A percentile compares a stretch with the other conserved stretches of the same genome.
These are phyloP conservation scores for Aphaenogaster floridana DNA, from an alignment of 1,140 invertebrate genomes.

Conservation along the genomic window DNA sequence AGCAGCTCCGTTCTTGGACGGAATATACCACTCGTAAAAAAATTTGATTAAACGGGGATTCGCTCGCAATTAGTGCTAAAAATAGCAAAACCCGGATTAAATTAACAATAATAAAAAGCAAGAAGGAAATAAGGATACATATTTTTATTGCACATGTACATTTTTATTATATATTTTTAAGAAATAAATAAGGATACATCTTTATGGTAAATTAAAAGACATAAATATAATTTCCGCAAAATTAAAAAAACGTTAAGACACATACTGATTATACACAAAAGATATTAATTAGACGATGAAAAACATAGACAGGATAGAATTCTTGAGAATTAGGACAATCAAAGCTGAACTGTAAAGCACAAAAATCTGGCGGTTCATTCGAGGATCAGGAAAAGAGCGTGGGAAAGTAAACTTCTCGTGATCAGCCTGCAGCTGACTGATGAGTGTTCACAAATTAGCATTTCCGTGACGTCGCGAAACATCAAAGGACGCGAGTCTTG, in stretches of 20 bases:
- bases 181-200: neutral
- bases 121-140: neutral
- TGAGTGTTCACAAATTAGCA: slow-evolving; percentile 55
- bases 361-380: neutral
- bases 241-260: neutral
- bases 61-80: neutral
- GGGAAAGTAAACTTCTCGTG: slow-evolving; percentile 50
- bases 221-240: neutral
- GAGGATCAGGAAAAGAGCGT: slow-evolving; percentile 27
- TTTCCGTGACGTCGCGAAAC: slow-evolving; percentile 39
- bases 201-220: neutral
- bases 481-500: slow-evolving; percentile 37
- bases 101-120: neutral
- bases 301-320: neutral
- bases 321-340: neutral
- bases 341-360: neutral
- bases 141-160: neutral
- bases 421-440: slow-evolving; percentile 48
- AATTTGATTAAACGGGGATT: neutral
- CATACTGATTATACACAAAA: neutral
- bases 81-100: neutral
- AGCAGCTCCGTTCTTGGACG: neutral
- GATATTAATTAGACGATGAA: neutral
- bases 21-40: neutral
- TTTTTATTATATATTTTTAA: neutral